These are phyloP conservation scores for Mnemiopsis leidyi DNA, from an alignment of 37 sponge, comb jelly and placozoan genomes.

Conservation along the genomic window DNA sequence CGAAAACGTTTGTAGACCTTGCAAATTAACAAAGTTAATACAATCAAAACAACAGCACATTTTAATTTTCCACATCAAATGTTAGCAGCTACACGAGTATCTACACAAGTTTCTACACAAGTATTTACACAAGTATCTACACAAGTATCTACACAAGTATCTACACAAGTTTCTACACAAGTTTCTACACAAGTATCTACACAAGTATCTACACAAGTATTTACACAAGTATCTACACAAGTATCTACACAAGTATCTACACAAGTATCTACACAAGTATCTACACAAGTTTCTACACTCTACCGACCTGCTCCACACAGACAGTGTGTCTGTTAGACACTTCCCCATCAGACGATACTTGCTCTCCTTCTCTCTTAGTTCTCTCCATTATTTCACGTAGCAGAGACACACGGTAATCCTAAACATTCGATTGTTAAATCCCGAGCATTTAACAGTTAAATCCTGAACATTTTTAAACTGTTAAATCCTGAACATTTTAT, in stretches of 20 bases:
- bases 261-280: neutral
- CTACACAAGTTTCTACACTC: neutral
- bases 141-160: neutral
- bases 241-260: neutral
- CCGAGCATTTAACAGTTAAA: too few relatives aligned
- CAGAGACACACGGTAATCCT: constrained; percentile 2
- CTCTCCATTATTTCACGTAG: constrained; percentile 32
- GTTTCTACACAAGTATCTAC: neutral
- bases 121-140: neutral
- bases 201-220: neutral
- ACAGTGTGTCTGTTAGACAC: neutral
- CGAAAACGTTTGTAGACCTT: neutral
- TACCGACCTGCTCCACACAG: neutral
- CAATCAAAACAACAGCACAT: too few relatives aligned
- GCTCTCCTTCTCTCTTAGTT: neutral
- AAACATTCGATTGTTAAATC: too few relatives aligned
- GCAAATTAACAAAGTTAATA: too few relatives aligned
- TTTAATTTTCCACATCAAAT: too few relatives aligned
- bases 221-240: neutral
- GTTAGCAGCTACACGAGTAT: neutral
- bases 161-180: neutral
- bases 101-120: neutral
- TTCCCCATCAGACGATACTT: neutral
- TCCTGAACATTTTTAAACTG: too few relatives aligned
- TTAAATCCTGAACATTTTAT: too few relatives aligned